These are phyloP conservation scores for Athetis lepigone DNA, from an alignment of 2,888 invertebrate genomes.

Conservation along the genomic window DNA sequence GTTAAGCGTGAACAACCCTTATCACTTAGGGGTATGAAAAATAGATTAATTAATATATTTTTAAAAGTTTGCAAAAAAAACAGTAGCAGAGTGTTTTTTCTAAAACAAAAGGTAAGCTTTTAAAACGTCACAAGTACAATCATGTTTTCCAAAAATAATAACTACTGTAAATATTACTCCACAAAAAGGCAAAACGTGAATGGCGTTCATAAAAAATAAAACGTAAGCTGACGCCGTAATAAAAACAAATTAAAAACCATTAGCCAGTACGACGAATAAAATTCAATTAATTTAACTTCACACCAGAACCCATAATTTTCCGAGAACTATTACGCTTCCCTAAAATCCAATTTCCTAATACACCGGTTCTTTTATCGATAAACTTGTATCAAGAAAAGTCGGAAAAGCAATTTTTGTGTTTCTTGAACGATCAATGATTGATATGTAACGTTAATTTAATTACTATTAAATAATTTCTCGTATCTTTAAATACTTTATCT, in stretches of 20 bases:
- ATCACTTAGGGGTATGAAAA: too few species aligned
- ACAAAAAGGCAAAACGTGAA: too few species aligned
- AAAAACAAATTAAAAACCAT: constrained; percentile 36
- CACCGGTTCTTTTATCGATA: constrained; percentile 29
- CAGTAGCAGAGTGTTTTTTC: too few species aligned
- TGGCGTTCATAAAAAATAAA: background rate
- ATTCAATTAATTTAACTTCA: constrained; percentile 40
- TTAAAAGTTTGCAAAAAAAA: too few species aligned
- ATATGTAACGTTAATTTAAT: too few species aligned
- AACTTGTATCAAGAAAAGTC: constrained; percentile 4
- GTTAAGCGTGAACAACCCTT: too few species aligned
- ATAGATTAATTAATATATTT: too few species aligned
- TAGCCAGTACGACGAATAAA: constrained; percentile 30
- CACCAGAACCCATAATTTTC: constrained; percentile 42
- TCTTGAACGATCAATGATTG: constrained; percentile 31
- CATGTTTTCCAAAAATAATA: too few species aligned
- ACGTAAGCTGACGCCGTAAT: background rate
- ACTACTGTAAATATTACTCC: background rate
- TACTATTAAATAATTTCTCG: constrained; percentile 19
- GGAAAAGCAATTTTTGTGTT: background rate
- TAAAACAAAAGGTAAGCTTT: too few species aligned
- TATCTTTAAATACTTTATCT: too few species aligned
- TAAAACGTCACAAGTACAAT: too few species aligned
- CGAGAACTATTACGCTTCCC: constrained; percentile 21
- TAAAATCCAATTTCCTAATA: constrained; percentile 48